phyloP scores from a whole-genome alignment of 2,797 vertebrate genomes.

The Anguilla marmorata region DNA sequence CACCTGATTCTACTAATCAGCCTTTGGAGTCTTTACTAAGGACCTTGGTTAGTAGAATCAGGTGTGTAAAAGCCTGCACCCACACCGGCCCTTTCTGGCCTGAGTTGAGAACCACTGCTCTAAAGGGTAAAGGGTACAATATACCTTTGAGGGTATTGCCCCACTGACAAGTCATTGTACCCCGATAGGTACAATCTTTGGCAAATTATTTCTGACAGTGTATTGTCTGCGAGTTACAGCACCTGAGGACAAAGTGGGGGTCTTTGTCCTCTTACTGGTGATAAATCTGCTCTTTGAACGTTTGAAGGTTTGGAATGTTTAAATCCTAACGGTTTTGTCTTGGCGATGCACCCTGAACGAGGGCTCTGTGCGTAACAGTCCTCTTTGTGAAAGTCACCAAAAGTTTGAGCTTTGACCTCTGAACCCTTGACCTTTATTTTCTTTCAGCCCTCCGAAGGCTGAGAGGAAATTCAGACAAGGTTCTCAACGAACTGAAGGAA shows the following conservation, averaged over 20 bases:
- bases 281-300: neutral
- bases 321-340: neutral
- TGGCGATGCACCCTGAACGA: neutral
- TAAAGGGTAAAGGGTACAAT: too few species aligned
- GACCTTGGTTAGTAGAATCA: too few species aligned
- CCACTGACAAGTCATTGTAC: too few species aligned
- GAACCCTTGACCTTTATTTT: neutral
- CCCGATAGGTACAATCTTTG: too few species aligned
- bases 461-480: slow-evolving; percentile 51
- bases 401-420: neutral
- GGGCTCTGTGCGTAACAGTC: neutral
- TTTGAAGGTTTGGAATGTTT: neutral
- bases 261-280: neutral
- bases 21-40: too few species aligned
- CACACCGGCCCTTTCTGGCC: too few species aligned
- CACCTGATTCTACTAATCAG: too few species aligned
- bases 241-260: neutral
- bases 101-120: too few species aligned
- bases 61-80: too few species aligned
- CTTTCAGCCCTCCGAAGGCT: slow-evolving; percentile 62
- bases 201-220: too few species aligned
- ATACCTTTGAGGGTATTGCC: too few species aligned
- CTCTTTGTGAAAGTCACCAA: neutral
- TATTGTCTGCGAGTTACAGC: neutral
- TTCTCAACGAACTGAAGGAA: slow-evolving; percentile 63